Evolutionary conservation across 35 echinoderm and acorn worm species (phyloP).

Genomic region (Nesometra sesokonis): DNA sequence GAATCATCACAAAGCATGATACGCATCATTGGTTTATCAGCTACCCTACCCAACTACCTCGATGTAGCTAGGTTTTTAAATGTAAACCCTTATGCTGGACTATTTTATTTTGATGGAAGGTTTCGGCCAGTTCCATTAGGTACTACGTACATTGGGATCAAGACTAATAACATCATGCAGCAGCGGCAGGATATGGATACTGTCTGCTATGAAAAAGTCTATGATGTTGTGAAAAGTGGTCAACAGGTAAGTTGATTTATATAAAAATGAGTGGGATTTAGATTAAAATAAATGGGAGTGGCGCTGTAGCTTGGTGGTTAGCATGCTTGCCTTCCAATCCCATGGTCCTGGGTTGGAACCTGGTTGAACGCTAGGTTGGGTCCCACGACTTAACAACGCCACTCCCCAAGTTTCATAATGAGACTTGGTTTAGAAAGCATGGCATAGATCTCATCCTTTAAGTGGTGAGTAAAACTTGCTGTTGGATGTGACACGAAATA

Average conservation of each 20-base stretch:
- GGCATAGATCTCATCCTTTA: no score
- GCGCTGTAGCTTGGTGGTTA: no score
- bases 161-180: conserved; percentile 73
- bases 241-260: conserved; percentile 88
- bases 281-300: no score
- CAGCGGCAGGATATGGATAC: conserved; percentile 76
- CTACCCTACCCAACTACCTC: conserved; percentile 86
- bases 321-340: no score
- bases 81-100: conserved; percentile 75
- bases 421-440: no score
- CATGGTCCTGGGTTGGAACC: no score
- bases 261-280: no score
- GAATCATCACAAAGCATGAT: conserved; percentile 91
- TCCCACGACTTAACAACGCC: no score
- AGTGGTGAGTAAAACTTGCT: no score
- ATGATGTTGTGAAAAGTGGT: conserved; percentile 46
- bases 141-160: conserved; percentile 80
- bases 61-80: conserved; percentile 80
- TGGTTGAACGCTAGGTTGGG: no score
- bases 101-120: conserved; percentile 94
- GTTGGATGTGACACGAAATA: no score
- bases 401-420: no score
- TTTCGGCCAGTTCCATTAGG: conserved; percentile 78
- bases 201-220: conserved; percentile 95
- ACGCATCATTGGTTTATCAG: conserved; percentile 81